Percentiles rank a stretch among this genome's conserved stretches.
Conservation (phyloP, 2,888 invertebrate genomes). For the Troglohyphantes excavatus region DNA sequence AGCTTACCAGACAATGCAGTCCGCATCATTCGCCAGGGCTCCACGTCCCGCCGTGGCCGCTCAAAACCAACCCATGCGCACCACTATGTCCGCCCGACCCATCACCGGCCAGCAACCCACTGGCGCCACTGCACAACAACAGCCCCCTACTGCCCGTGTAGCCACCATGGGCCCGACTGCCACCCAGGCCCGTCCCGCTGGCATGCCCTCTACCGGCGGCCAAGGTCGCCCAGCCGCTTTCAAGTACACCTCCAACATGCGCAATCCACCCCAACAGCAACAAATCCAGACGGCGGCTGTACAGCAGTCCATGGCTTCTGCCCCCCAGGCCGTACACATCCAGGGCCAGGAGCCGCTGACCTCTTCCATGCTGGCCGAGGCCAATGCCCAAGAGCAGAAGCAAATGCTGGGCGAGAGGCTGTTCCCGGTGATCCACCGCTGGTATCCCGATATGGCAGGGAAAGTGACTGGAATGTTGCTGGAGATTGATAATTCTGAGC, state of each 20-base stretch:
- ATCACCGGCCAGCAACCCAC: conserved; percentile 87
- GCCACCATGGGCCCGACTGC: conserved; percentile 57
- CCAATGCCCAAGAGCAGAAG: conserved; percentile 97
- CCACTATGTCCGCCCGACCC: conserved; percentile 88
- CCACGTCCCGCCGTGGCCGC: conserved; percentile 82
- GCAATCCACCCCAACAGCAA: conserved; percentile 87
- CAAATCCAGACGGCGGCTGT: conserved; percentile 73
- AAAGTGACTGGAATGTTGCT: conserved; percentile 99
- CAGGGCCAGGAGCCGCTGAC: conserved; percentile 98
- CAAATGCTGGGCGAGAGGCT: conserved; percentile 99
- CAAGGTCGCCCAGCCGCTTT: conserved; percentile 86
- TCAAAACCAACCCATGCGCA: conserved; percentile 85
- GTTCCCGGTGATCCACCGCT: conserved; percentile 96
- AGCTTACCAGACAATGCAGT: conserved; percentile 90
- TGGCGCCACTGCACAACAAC: conserved; percentile 87
- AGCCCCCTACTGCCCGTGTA: conserved; percentile 85
- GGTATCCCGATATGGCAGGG: conserved; percentile 96
- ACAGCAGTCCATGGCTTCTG: conserved; percentile 76
- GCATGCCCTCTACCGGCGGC: conserved; percentile 80
- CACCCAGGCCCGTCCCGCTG: conserved; percentile 60
- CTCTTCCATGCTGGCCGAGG: conserved; percentile 96
- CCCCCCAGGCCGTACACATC: conserved; percentile 90
- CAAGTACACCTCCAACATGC: conserved; percentile 95
- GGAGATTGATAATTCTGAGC: conserved; percentile 98
- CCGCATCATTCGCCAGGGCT: conserved; percentile 80